phyloP scores from a whole-genome alignment of 2,113 vertebrate species.

The Zosterops japonicus region DNA sequence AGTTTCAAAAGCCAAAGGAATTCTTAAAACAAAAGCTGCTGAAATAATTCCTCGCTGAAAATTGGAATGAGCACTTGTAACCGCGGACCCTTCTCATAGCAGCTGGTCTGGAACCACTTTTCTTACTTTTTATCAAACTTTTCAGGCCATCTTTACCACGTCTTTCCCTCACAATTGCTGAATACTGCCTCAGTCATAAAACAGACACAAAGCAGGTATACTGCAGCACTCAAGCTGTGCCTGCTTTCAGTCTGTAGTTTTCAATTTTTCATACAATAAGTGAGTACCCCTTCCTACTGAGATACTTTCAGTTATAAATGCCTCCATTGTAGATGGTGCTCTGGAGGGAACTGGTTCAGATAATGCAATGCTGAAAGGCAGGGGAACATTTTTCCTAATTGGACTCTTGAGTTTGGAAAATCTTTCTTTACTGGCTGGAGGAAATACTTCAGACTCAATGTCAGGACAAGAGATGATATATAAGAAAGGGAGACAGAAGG shows the following conservation, averaged over 20 bases:
- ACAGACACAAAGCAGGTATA: constrained; percentile 68
- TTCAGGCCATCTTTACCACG: constrained; percentile 32
- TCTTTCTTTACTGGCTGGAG: constrained; percentile 68
- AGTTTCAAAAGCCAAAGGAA: neutral
- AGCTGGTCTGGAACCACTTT: constrained; percentile 20
- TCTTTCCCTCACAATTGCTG: constrained; percentile 32
- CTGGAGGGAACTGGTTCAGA: constrained; percentile 66
- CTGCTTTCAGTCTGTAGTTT: constrained; percentile 72
- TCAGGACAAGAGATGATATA: constrained; percentile 69
- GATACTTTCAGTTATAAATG: constrained; percentile 71
- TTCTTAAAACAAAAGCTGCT: constrained; percentile 44
- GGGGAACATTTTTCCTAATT: constrained; percentile 77
- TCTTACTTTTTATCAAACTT: constrained; percentile 2
- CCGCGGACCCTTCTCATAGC: neutral
- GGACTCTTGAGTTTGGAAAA: constrained; percentile 78
- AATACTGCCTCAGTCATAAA: constrained; percentile 61
- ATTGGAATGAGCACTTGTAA: constrained; percentile 22
- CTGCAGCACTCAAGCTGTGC: constrained; percentile 66
- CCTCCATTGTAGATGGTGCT: constrained; percentile 72
- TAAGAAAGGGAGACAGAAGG: constrained; percentile 66
- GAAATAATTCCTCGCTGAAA: neutral
- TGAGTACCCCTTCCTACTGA: constrained; percentile 65
- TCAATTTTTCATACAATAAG: constrained; percentile 71
- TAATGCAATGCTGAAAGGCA: constrained; percentile 70
- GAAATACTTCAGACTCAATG: constrained; percentile 76